A percentile compares a stretch with the other conserved stretches of the same genome.
phyloP scores from a whole-genome alignment of 92 coral and sea anemone species.

The Paramuricea clavata region DNA sequence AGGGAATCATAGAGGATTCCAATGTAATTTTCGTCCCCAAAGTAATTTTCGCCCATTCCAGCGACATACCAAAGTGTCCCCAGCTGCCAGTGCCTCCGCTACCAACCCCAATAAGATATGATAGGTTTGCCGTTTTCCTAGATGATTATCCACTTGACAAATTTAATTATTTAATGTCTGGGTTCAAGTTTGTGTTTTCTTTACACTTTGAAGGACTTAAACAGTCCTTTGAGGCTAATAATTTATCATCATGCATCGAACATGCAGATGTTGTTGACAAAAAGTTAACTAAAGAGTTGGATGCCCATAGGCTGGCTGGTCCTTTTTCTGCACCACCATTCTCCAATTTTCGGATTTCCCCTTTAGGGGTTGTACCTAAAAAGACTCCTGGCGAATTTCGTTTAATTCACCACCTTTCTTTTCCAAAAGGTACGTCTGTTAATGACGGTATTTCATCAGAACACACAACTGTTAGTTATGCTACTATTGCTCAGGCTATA shows the following conservation, averaged over 20 bases:
- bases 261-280: conserved; percentile 60
- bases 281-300: conserved; percentile 57
- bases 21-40: too few relatives aligned
- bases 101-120: conserved; percentile 40
- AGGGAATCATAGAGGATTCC: too few relatives aligned
- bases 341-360: conserved; percentile 43
- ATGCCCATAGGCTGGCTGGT: conserved; percentile 62
- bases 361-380: conserved; percentile 50
- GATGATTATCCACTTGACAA: conserved; percentile 27
- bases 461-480: conserved; percentile 48
- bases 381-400: conserved; percentile 55
- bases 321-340: conserved; percentile 62
- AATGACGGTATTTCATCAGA: conserved; percentile 62
- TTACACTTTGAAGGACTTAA: conserved; percentile 38
- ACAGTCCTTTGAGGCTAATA: conserved; percentile 34
- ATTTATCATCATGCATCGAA: conserved; percentile 54
- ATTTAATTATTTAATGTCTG: conserved; percentile 10
- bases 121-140: conserved; percentile 6
- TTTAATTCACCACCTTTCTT: conserved; percentile 66
- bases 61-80: too few relatives aligned
- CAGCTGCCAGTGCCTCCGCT: neutral
- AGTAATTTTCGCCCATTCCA: too few relatives aligned
- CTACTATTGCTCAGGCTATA: conserved; percentile 52
- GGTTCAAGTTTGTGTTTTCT: conserved; percentile 42
- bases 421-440: conserved; percentile 57